These are phyloP conservation scores for Scomber scombrus DNA, from an alignment of 2,113 vertebrate genomes.

Conservation along the genomic window DNA sequence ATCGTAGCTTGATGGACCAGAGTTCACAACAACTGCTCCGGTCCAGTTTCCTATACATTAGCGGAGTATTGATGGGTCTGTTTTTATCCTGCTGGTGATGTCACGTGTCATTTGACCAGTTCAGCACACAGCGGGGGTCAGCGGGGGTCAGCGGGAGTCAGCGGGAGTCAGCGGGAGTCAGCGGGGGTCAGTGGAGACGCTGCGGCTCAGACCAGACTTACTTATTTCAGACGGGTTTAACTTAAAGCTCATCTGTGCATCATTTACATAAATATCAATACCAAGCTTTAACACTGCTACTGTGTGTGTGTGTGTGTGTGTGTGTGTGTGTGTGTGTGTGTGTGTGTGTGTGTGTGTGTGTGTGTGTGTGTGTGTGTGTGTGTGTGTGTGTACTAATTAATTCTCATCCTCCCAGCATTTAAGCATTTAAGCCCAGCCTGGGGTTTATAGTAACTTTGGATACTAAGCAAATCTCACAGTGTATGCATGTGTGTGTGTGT, in stretches of 20 bases:
- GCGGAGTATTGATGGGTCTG: conserved; percentile 12
- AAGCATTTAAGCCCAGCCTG: conserved; percentile 56
- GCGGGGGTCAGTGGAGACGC: background rate
- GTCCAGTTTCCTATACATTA: conserved; percentile 22
- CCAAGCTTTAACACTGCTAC: background rate
- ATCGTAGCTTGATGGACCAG: background rate
- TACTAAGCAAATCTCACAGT: conserved; percentile 50
- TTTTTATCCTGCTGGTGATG: background rate
- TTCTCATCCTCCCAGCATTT: conserved; percentile 39
- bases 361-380: conserved; percentile 23
- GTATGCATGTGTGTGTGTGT: background rate
- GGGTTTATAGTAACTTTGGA: conserved; percentile 51
- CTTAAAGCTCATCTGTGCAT: conserved; percentile 5
- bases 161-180: conserved; percentile 20
- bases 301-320: conserved; percentile 14
- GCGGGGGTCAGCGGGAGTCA: background rate
- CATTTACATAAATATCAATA: conserved; percentile 43
- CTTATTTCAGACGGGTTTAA: conserved; percentile 14
- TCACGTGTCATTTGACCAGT: conserved; percentile 16
- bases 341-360: conserved; percentile 24
- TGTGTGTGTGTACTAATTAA: conserved; percentile 52
- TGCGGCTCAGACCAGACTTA: background rate
- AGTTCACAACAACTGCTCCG: background rate
- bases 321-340: conserved; percentile 27
- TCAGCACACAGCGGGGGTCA: conserved; percentile 25